These are phyloP conservation scores for Acronicta aceris DNA, from an alignment of 2,888 invertebrate genomes.

Conservation along the genomic window DNA sequence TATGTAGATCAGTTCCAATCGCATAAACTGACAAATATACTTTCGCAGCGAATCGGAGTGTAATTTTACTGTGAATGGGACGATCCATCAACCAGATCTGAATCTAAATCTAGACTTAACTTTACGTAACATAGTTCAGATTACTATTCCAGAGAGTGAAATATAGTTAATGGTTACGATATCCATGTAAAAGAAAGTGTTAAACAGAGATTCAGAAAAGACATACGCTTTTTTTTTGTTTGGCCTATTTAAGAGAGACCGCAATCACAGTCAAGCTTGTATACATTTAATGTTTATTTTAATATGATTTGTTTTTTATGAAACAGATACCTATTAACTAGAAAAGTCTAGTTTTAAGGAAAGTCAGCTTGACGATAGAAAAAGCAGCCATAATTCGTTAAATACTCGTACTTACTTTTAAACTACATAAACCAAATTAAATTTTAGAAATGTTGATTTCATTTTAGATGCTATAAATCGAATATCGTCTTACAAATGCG, in stretches of 20 bases:
- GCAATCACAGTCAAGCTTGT: too few species aligned
- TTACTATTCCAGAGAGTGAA: not conserved
- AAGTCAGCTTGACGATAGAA: not conserved
- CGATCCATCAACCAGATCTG: not conserved
- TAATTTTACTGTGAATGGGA: not conserved
- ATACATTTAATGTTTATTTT: too few species aligned
- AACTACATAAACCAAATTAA: not conserved
- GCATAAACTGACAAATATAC: not conserved
- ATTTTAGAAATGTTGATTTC: not conserved
- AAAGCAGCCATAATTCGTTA: not conserved
- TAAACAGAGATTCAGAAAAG: too few species aligned
- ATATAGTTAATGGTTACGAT: not conserved
- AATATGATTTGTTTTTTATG: too few species aligned
- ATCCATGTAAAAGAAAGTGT: not conserved
- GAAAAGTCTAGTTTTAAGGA: not conserved
- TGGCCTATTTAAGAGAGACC: not conserved
- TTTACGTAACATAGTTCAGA: not conserved
- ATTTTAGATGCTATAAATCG: not conserved
- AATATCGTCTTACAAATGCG: not conserved
- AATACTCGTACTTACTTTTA: not conserved
- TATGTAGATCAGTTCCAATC: too few species aligned
- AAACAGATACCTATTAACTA: too few species aligned
- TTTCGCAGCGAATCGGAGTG: not conserved
- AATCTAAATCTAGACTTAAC: not conserved
- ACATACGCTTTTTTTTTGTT: too few species aligned